phyloP scores from a whole-genome alignment of 2,113 vertebrate genomes.

The Prunella himalayana region DNA sequence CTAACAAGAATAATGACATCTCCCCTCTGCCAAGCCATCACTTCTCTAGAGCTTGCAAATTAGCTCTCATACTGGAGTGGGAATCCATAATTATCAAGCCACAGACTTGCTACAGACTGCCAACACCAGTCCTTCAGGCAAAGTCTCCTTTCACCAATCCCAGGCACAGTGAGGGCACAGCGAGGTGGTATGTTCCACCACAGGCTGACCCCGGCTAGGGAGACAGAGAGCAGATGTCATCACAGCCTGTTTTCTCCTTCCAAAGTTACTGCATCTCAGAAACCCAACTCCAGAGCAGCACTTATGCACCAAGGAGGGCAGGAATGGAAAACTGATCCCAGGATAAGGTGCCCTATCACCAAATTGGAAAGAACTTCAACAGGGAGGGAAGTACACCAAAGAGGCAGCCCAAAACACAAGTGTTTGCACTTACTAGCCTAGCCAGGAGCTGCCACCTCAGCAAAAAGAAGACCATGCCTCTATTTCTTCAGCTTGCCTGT shows the following conservation, averaged over 20 bases:
- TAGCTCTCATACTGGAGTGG: background rate
- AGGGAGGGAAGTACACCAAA: background rate
- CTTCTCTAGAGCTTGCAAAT: background rate
- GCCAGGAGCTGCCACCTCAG: background rate
- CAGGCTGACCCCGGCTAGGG: fast-evolving
- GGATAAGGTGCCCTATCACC: background rate
- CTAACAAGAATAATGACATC: background rate
- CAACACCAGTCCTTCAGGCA: background rate
- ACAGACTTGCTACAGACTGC: background rate
- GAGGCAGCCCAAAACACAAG: fast-evolving
- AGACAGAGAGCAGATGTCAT: background rate
- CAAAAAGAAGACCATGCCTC: background rate
- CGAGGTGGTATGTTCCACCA: fast-evolving
- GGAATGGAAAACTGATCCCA: background rate
- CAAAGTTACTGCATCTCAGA: background rate
- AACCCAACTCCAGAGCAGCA: background rate
- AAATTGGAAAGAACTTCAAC: background rate
- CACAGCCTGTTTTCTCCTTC: background rate
- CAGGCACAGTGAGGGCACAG: background rate
- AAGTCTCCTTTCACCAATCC: background rate
- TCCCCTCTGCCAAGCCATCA: background rate
- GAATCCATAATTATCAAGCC: background rate
- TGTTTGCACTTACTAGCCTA: fast-evolving
- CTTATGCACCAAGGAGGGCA: background rate
- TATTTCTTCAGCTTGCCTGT: background rate